Evolutionary conservation across 2,113 vertebrate genomes (phyloP).

Genomic region (Neodon shergylaensis): DNA sequence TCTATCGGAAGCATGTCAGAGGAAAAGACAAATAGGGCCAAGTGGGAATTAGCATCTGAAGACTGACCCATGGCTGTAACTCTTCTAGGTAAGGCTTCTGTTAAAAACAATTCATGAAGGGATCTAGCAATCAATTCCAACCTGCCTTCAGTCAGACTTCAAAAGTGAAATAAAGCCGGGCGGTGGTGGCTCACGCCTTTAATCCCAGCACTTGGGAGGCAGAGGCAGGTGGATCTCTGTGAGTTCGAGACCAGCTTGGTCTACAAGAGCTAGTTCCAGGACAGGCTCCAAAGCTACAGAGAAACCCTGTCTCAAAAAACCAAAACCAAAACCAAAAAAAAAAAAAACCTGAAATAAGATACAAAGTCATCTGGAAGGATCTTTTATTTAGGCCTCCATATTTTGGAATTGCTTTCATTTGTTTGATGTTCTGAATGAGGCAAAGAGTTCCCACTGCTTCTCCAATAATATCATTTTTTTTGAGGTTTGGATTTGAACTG

Average conservation of each 20-base stretch:
- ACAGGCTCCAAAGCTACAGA: too few species aligned
- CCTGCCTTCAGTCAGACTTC: neutral
- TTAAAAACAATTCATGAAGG: neutral
- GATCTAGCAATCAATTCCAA: neutral
- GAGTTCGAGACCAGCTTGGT: too few species aligned
- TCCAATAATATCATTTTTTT: conserved; percentile 49
- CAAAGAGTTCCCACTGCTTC: conserved; percentile 57
- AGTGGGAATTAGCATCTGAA: neutral
- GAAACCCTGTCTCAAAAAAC: too few species aligned
- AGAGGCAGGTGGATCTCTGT: too few species aligned
- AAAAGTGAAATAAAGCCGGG: neutral
- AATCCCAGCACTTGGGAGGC: too few species aligned
- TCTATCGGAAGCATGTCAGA: conserved; percentile 14
- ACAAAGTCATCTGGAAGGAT: neutral
- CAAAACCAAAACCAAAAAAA: too few species aligned
- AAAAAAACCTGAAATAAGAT: neutral
- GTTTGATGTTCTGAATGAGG: conserved; percentile 46
- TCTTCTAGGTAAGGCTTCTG: neutral
- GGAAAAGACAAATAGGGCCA: neutral
- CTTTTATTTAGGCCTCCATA: neutral
- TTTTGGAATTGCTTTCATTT: conserved; percentile 54
- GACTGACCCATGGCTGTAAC: neutral
- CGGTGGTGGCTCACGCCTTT: too few species aligned
- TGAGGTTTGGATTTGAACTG: conserved; percentile 57
- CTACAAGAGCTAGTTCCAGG: too few species aligned